phyloP scores from a whole-genome alignment of 2,797 vertebrate species.

The Pantherophis alleghaniensis region DNA sequence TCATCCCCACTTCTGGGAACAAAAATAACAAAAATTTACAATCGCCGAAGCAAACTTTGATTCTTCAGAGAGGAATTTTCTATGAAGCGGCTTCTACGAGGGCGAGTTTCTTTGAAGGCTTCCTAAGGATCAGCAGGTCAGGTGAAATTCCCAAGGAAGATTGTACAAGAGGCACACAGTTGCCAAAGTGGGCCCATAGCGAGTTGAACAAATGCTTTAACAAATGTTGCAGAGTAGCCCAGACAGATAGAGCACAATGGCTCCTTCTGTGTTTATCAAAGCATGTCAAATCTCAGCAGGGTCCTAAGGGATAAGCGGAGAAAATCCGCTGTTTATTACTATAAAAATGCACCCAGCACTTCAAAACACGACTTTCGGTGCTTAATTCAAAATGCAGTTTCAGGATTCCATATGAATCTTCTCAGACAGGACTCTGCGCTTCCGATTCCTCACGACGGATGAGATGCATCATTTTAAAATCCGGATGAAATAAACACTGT shows the following conservation, averaged over 20 bases:
- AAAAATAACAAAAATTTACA: background rate
- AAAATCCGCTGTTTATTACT: background rate
- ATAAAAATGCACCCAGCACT: background rate
- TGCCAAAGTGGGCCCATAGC: background rate
- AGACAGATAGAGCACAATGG: background rate
- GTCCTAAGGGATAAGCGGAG: background rate
- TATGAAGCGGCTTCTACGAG: background rate
- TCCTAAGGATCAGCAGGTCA: background rate
- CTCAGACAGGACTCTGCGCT: constrained; percentile 35
- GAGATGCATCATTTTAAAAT: constrained; percentile 56
- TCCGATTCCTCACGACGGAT: constrained; percentile 46
- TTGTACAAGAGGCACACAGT: background rate
- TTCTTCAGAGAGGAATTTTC: background rate
- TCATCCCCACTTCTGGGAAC: background rate
- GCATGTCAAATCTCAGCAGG: background rate
- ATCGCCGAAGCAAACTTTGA: background rate
- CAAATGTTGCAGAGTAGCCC: background rate
- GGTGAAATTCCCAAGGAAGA: background rate
- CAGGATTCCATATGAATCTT: constrained; percentile 37
- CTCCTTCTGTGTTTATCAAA: background rate
- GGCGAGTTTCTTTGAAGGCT: background rate
- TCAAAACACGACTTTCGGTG: constrained; percentile 11
- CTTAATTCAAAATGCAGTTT: constrained; percentile 34
- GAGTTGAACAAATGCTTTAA: background rate
- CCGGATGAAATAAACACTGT: constrained; percentile 48